These are phyloP conservation scores for Bettongia penicillata DNA, from an alignment of 2,113 vertebrate species.

Conservation along the genomic window DNA sequence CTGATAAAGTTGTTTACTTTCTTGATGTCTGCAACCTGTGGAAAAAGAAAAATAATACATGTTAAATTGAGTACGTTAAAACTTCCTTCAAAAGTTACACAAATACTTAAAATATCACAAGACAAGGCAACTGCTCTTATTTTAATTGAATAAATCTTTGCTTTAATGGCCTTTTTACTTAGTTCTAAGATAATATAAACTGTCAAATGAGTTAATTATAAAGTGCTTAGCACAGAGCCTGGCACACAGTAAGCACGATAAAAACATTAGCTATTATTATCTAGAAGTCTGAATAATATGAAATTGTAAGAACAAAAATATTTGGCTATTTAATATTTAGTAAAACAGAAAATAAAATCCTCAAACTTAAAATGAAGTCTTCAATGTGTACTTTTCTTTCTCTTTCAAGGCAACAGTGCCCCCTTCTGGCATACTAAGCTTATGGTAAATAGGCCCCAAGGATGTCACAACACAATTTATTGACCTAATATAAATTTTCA, in stretches of 20 bases:
- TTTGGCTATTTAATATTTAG: background rate
- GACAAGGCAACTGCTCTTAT: background rate
- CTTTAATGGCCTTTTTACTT: background rate
- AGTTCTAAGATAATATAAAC: background rate
- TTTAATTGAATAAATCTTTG: background rate
- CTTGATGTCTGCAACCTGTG: constrained; percentile 95
- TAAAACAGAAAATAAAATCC: constrained; percentile 9
- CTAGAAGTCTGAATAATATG: background rate
- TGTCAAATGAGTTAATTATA: background rate
- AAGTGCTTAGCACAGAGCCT: background rate
- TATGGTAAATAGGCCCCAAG: background rate
- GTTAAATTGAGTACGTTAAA: constrained; percentile 2
- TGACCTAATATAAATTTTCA: background rate
- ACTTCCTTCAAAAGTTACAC: background rate
- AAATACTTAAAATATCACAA: background rate
- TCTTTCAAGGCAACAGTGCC: constrained; percentile 41
- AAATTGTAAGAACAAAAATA: background rate
- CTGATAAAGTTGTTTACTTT: constrained; percentile 94
- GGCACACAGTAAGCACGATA: background rate
- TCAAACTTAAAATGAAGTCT: background rate
- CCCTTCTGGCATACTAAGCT: background rate
- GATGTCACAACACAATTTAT: background rate
- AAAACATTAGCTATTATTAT: background rate
- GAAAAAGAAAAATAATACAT: constrained; percentile 59
- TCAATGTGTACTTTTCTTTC: background rate